A percentile compares a stretch with the other conserved stretches of the same genome.
phyloP scores from a whole-genome alignment of 1,140 invertebrate species.

The Zaprionus inermis region DNA sequence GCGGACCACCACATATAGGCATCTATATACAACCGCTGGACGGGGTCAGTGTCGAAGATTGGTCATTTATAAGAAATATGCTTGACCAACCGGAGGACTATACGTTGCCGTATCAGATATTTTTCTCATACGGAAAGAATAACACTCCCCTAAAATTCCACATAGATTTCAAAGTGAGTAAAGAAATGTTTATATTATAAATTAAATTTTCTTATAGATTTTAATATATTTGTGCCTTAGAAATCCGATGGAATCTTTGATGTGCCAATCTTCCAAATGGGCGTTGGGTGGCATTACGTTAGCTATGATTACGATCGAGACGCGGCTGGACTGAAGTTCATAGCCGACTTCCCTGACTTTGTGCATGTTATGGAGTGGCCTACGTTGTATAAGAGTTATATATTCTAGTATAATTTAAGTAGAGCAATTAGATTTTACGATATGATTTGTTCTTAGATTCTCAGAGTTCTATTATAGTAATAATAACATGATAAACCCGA shows the following conservation, averaged over 20 bases:
- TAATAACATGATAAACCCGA: neutral
- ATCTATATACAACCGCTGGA: constrained; percentile 88
- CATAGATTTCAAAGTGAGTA: constrained; percentile 86
- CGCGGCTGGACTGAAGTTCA: constrained; percentile 43
- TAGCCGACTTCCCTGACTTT: constrained; percentile 65
- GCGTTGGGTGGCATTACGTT: constrained; percentile 70
- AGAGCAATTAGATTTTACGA: neutral
- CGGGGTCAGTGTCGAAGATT: constrained; percentile 86
- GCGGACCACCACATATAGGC: constrained; percentile 90
- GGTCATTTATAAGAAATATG: constrained; percentile 87
- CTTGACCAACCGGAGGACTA: constrained; percentile 85
- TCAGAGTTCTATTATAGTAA: neutral
- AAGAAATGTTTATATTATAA: neutral
- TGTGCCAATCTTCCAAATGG: constrained; percentile 59
- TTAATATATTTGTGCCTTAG: constrained; percentile 17
- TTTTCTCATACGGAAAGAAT: constrained; percentile 87
- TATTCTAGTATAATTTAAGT: constrained; percentile 52
- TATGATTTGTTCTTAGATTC: neutral
- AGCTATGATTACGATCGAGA: constrained; percentile 62
- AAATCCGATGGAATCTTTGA: constrained; percentile 41
- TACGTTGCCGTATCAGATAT: constrained; percentile 88
- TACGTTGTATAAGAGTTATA: constrained; percentile 65
- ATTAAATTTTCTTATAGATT: neutral
- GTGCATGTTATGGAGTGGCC: constrained; percentile 77
- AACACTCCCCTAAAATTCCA: constrained; percentile 86